Conservation (phyloP, 2,797 vertebrate genomes). For the Lutjanus campechanus region DNA sequence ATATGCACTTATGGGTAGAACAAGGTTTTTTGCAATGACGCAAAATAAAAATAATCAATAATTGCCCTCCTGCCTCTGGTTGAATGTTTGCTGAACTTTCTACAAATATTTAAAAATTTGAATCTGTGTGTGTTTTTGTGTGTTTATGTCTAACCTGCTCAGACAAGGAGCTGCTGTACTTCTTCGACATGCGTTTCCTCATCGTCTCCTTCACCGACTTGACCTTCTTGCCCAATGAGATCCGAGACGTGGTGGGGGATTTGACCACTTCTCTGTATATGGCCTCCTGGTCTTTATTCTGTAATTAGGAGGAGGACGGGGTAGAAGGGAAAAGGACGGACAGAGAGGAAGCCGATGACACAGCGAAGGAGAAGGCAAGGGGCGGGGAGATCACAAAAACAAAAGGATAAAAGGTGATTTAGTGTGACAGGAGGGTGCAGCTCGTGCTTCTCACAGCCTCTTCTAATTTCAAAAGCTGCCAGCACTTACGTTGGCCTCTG, state of each 20-base stretch:
- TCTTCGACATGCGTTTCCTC: conserved; percentile 99
- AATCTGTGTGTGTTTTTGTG: conserved; percentile 7
- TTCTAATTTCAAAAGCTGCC: conserved; percentile 1
- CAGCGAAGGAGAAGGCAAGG: conserved; percentile 1
- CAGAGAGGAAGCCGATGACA: conserved; percentile 5
- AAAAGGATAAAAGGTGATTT: conserved; percentile 26
- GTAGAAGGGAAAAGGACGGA: not conserved
- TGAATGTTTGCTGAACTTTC: not conserved
- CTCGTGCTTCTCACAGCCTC: not conserved
- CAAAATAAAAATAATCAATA: too few relatives aligned
- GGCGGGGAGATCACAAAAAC: conserved; percentile 23
- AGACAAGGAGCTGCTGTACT: conserved; percentile 93
- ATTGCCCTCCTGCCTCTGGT: too few relatives aligned
- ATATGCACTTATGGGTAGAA: too few relatives aligned
- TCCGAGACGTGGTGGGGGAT: conserved; percentile 94
- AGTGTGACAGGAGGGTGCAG: conserved; percentile 17
- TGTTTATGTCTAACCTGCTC: conserved; percentile 89
- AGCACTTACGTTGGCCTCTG: conserved; percentile 90
- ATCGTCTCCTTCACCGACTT: conserved; percentile 99
- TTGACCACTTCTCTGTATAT: conserved; percentile 96
- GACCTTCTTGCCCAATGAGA: conserved; percentile 98
- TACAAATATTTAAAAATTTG: not conserved
- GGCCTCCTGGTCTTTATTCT: conserved; percentile 94
- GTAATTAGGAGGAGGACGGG: conserved; percentile 20
- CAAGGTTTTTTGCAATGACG: too few relatives aligned